These are phyloP conservation scores for Ailuropoda melanoleuca DNA, from an alignment of 2,113 vertebrate genomes.

Conservation along the genomic window DNA sequence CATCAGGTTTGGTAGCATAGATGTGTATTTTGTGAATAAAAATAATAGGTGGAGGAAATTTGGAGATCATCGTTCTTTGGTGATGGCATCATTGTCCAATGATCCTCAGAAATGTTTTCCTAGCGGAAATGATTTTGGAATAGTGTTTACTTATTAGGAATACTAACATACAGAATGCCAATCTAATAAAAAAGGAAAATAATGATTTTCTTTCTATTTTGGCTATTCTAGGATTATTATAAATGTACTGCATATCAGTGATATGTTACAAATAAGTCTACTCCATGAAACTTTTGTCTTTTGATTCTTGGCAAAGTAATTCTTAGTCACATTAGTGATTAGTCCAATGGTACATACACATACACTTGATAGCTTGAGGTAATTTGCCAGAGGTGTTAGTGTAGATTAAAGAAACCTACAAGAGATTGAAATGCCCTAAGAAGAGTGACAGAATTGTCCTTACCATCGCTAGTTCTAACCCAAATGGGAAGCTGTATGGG, in stretches of 20 bases:
- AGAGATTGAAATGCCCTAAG: background rate
- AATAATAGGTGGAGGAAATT: background rate
- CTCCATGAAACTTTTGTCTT: background rate
- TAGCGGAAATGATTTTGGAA: background rate
- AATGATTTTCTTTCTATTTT: conserved; percentile 2
- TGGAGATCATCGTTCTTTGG: background rate
- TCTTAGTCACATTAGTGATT: background rate
- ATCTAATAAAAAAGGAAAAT: background rate
- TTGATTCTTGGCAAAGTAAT: background rate
- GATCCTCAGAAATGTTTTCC: background rate
- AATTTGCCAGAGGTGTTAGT: background rate
- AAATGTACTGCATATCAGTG: background rate
- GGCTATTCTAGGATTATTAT: background rate
- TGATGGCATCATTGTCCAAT: background rate
- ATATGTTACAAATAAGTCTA: background rate
- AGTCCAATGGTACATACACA: background rate
- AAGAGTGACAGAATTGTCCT: background rate
- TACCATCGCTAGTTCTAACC: background rate
- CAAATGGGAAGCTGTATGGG: background rate
- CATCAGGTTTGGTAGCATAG: background rate
- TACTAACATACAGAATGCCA: background rate
- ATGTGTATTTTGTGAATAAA: conserved; percentile 1
- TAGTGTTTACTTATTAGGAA: background rate
- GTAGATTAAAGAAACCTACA: background rate
- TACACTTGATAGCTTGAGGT: background rate